These are phyloP conservation scores for Callipepla squamata DNA, from an alignment of 2,113 vertebrate genomes.

Conservation along the genomic window DNA sequence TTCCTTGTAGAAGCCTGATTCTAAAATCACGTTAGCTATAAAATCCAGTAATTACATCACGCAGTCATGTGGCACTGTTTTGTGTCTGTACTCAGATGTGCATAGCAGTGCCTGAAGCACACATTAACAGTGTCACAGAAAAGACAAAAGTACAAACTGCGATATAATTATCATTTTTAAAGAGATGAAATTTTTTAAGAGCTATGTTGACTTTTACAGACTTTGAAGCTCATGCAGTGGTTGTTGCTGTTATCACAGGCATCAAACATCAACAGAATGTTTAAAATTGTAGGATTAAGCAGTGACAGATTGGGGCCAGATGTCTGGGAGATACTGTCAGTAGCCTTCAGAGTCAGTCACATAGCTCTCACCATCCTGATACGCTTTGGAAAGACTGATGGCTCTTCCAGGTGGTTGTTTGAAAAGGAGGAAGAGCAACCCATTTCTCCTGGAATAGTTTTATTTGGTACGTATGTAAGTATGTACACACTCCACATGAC, in stretches of 20 bases:
- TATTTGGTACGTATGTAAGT: not conserved
- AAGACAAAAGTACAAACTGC: conserved; percentile 31
- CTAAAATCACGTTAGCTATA: not conserved
- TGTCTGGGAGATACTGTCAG: conserved; percentile 27
- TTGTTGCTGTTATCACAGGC: conserved; percentile 55
- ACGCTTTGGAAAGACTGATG: conserved; percentile 24
- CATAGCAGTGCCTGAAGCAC: not conserved
- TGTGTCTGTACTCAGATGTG: not conserved
- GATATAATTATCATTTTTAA: conserved; percentile 28
- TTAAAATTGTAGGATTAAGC: conserved; percentile 50
- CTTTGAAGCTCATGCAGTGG: conserved; percentile 38
- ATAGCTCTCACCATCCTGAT: conserved; percentile 6
- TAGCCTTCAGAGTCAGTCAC: conserved; percentile 39
- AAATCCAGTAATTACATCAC: not conserved
- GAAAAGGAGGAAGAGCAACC: not conserved
- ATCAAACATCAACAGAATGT: conserved; percentile 46
- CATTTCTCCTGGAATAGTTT: not conserved
- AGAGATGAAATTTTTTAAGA: conserved; percentile 53
- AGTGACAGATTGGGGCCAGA: conserved; percentile 65
- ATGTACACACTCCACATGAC: not conserved
- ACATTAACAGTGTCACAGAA: not conserved
- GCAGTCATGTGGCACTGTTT: not conserved
- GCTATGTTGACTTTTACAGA: conserved; percentile 47
- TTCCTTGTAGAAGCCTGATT: conserved; percentile 2
- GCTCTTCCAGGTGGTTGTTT: not conserved